Conservation (phyloP, 2,888 invertebrate genomes). For the Lasioglossum lativentre region DNA sequence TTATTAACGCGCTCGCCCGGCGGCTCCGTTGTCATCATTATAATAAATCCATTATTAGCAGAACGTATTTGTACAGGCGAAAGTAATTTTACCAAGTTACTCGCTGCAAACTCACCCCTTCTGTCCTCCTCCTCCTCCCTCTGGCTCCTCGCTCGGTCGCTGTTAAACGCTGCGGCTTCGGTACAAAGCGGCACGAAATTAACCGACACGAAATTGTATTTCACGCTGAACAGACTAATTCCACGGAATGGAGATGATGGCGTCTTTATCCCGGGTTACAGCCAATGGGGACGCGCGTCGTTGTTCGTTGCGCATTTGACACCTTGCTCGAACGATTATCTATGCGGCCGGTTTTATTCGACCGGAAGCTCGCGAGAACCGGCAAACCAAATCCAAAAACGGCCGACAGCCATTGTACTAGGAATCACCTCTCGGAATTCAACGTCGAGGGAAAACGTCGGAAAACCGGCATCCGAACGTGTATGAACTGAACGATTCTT, state of each 20-base stretch:
- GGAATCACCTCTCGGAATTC: neutral
- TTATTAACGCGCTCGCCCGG: neutral
- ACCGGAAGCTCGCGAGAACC: neutral
- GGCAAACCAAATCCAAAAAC: conserved; percentile 1
- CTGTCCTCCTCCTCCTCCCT: neutral
- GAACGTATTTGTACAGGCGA: neutral
- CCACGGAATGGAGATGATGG: conserved; percentile 47
- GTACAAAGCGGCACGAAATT: conserved; percentile 41
- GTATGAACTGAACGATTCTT: neutral
- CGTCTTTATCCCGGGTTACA: conserved; percentile 46
- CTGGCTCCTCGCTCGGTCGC: neutral
- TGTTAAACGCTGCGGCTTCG: conserved; percentile 40
- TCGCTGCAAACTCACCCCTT: neutral
- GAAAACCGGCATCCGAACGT: neutral
- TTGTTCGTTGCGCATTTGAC: conserved; percentile 47
- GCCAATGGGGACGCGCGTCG: neutral
- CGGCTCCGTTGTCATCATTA: neutral
- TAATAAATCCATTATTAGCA: conserved; percentile 19
- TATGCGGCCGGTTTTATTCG: neutral
- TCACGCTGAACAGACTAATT: conserved; percentile 53
- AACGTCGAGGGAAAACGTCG: neutral
- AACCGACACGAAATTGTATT: conserved; percentile 54
- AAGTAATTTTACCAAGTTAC: conserved; percentile 42
- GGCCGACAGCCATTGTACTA: neutral
- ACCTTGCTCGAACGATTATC: conserved; percentile 32